Evolutionary conservation across 2,797 vertebrate genomes (phyloP).

Genomic region (Peromyscus melanophrys): DNA sequence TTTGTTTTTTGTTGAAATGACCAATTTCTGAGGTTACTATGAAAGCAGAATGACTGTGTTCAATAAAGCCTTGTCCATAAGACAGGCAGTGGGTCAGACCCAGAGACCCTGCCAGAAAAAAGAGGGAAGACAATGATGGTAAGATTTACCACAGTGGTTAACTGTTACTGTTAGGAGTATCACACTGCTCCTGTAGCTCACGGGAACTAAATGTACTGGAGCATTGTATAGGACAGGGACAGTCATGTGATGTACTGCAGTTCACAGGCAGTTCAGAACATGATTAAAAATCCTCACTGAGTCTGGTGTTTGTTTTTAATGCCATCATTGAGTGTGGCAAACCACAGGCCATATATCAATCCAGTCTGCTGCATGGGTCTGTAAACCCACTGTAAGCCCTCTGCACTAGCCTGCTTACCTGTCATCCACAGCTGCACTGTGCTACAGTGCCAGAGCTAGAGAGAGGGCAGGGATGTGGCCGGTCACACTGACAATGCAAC

Average conservation of each 20-base stretch:
- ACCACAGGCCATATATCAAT: background rate
- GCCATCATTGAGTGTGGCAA: background rate
- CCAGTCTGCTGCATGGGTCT: background rate
- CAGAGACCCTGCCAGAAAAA: background rate
- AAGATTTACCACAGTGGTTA: background rate
- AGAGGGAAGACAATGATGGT: background rate
- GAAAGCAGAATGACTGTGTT: background rate
- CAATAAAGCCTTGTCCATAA: slow-evolving; percentile 27
- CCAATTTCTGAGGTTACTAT: background rate
- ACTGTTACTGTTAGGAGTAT: background rate
- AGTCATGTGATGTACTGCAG: background rate
- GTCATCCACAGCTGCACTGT: background rate
- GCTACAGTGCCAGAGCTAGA: background rate
- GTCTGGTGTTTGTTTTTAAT: background rate
- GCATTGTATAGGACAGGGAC: background rate
- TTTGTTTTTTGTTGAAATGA: slow-evolving; percentile 7
- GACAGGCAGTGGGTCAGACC: background rate
- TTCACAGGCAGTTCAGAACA: background rate
- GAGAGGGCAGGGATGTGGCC: background rate
- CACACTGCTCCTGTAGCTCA: background rate
- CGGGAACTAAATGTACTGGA: background rate
- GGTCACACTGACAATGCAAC: background rate
- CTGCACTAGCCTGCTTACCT: background rate
- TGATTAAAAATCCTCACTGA: background rate
- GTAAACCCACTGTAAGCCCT: background rate